Evolutionary conservation across 1,140 invertebrate species (phyloP), one percentile per base, ranked within the genome.

Genomic region (Meloidogyne hapla): DNA sequence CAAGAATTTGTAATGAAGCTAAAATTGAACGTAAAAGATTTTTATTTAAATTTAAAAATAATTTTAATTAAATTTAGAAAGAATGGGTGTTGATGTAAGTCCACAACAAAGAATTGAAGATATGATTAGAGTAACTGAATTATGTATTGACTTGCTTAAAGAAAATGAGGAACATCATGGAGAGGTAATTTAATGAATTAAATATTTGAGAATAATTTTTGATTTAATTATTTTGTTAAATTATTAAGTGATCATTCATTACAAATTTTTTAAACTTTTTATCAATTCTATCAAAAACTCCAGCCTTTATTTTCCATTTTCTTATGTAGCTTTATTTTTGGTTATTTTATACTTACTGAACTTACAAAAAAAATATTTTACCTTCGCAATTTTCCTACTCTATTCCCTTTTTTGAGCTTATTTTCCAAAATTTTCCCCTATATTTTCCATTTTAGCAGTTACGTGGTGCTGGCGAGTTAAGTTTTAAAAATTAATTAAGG

Each of bases 151-250:
- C 88, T 91, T 99, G 13, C 89, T 99, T 63, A 96, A 98, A 88
- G 96, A 99, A 89, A 99, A 99, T 87, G 96, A 99, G 90, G 96
- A 99, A 88, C 95, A 98, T 89, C 98, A 99, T 90, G 95, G 95
- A 78, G 96, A 99, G 94, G 96, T 99, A 92, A 91, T 89, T 72
- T 15, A 15, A n/a, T 25, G 18, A 10, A 74, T 21, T 38, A n/a
- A n/a, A n/a, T n/a, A n/a, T n/a, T n/a, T n/a, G n/a, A n/a, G n/a
- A n/a, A n/a, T 48, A 38, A 48, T 38, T 21, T 48, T 48, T 8
- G 38, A 21, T 21, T 4, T 2, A 10, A 13, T n/a, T 13, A 13
- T 48, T 69, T 45, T 12, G 25, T 3, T 23, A n/a, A 38, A 13
- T n/a, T n/a, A n/a, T n/a, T n/a, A n/a, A n/a, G n/a, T n/a, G n/a